phyloP scores from a whole-genome alignment of 2,888 invertebrate genomes.

The Phoronis australis region DNA sequence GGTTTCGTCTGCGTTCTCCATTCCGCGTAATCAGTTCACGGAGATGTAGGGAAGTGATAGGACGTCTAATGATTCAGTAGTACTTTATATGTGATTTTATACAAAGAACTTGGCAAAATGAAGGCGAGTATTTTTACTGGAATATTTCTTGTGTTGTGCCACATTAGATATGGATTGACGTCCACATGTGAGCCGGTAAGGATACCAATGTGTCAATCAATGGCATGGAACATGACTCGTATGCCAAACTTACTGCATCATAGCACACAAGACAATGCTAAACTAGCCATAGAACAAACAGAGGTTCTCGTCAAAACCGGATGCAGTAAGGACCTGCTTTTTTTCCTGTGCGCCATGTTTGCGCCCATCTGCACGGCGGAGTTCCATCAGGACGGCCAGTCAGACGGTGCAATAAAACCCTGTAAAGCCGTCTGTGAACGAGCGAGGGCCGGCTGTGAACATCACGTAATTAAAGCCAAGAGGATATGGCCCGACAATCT shows the following conservation, averaged over 20 bases:
- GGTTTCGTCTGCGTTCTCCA: no score
- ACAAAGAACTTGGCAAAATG: no score
- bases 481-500: constrained; percentile 40
- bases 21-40: no score
- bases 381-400: constrained; percentile 33
- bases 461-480: constrained; percentile 36
- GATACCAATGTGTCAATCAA: constrained; percentile 35
- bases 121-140: no score
- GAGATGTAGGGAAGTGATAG: no score
- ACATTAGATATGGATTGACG: no score
- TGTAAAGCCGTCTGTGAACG: constrained; percentile 39
- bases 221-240: constrained; percentile 46
- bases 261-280: constrained; percentile 40
- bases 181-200: constrained; percentile 36
- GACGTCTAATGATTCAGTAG: no score
- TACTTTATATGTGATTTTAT: no score
- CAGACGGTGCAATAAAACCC: constrained; percentile 35
- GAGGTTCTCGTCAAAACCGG: constrained; percentile 32
- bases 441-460: constrained; percentile 37
- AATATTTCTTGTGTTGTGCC: no score
- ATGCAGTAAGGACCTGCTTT: constrained; percentile 37
- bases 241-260: constrained; percentile 45
- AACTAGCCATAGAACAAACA: constrained; percentile 36
- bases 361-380: constrained; percentile 42
- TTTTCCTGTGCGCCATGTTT: constrained; percentile 43